Evolutionary conservation across 2,888 invertebrate genomes (phyloP), one percentile per base, ranked within the genome.

Genomic region (Cyrtodaria siliqua): DNA sequence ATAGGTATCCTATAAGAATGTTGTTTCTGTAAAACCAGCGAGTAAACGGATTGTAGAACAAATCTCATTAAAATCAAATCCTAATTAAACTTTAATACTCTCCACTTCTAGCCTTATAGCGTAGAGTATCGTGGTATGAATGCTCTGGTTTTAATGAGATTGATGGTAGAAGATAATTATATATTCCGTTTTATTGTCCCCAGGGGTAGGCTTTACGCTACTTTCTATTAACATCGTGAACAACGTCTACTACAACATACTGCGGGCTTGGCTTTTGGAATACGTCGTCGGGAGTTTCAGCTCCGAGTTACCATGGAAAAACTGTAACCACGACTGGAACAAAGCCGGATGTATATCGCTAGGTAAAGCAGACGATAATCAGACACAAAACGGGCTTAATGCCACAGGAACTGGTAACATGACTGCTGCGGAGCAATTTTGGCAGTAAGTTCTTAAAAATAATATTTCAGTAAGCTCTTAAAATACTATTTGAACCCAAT

Each of bases 241-340:
- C 75, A 97, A 97, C 1, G 94, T 98, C 56, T 98, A 98, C 94
- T 98, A 98, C 94, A 98, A 98, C 91, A 97, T 98, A 86, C 98
- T 98, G 93, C 97, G 98, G 90, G 97, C 98, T 57, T 98, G 98
- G 98, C 97, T 97, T 91, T 96, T 98, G 94, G 97, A 95, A 93
- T 98, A 97, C 91, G 95, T 98, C 77, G 97, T 97, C 92, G 97
- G 97, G 90, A 97, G 97, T 90, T 96, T 98, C 93, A 95, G 96
- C 96, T 95, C 95, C 80, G 96, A 96, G 27, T 94, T 98, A 57
- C 97, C 97, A 2, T 98, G 97, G 97, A 94, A 96, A 1, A 94
- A 94, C 38, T 98, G 98, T 93, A 89, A 89, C 26, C 92, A 94
- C 83, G 79, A 81, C 50, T 94, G 94, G 94, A 94, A 94, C 84